phyloP scores from a whole-genome alignment of 2,113 vertebrate genomes.

The Barnardius zonarius region DNA sequence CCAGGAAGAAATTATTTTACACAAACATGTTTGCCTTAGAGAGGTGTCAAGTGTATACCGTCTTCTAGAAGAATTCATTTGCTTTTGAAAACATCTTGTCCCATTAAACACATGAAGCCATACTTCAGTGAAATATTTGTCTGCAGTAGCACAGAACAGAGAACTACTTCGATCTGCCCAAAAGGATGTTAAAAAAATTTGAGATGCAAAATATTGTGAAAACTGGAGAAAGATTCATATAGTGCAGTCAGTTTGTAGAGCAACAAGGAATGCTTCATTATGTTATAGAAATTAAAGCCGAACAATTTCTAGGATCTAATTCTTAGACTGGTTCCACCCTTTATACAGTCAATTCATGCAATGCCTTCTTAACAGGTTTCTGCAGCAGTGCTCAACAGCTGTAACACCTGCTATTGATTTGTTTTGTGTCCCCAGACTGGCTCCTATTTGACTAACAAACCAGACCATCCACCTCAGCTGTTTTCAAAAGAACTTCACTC shows the following conservation, averaged over 20 bases:
- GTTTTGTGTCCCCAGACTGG: background rate
- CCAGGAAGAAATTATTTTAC: background rate
- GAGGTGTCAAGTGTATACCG: background rate
- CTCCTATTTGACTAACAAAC: background rate
- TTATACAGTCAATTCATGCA: background rate
- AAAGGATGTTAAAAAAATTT: background rate
- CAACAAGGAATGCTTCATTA: background rate
- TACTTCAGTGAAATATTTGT: background rate
- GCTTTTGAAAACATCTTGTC: background rate
- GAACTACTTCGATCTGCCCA: background rate
- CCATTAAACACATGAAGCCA: background rate
- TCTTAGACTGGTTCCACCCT: background rate
- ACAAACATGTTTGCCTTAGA: background rate
- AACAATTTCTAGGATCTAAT: background rate
- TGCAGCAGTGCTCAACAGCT: background rate
- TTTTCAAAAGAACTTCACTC: background rate
- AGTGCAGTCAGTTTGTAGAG: background rate
- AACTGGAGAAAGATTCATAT: background rate
- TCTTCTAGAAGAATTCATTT: background rate
- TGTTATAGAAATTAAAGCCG: background rate
- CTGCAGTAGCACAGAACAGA: background rate
- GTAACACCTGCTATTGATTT: background rate
- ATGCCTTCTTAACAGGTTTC: background rate
- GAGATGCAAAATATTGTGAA: background rate
- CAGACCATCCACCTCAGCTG: background rate